These are phyloP conservation scores for Elanus axillaris DNA, from an alignment of 2,113 vertebrate species.

Conservation along the genomic window DNA sequence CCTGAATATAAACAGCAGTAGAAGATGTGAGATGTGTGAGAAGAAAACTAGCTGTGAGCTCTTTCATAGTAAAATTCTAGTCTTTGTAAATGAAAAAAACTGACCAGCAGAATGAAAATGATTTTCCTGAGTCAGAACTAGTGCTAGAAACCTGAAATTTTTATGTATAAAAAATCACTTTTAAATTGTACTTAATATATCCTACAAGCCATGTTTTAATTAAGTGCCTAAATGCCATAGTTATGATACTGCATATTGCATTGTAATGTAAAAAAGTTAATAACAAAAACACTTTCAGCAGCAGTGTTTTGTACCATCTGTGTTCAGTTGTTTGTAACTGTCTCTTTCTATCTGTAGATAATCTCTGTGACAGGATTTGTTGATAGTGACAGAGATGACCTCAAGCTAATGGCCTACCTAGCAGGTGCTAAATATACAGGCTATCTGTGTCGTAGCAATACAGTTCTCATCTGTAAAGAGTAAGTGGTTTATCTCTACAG, in stretches of 20 bases:
- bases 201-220: neutral
- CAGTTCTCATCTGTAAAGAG: slow-evolving; percentile 97
- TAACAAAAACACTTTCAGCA: neutral
- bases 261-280: neutral
- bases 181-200: neutral
- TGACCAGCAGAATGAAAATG: neutral
- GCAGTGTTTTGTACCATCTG: neutral
- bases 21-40: neutral
- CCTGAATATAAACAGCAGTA: neutral
- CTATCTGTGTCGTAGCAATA: slow-evolving; percentile 95
- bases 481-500: slow-evolving; percentile 56
- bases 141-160: neutral
- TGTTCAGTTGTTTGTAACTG: neutral
- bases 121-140: neutral
- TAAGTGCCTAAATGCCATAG: neutral
- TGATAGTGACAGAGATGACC: slow-evolving; percentile 91
- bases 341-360: slow-evolving; percentile 75
- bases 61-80: neutral
- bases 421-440: slow-evolving; percentile 93
- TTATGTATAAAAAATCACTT: neutral
- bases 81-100: neutral
- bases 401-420: slow-evolving; percentile 94
- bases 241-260: neutral
- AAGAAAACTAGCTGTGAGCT: neutral
- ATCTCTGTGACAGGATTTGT: slow-evolving; percentile 96